Conservation (phyloP, 1,140 invertebrate species). For the Arctopsyche grandis region DNA sequence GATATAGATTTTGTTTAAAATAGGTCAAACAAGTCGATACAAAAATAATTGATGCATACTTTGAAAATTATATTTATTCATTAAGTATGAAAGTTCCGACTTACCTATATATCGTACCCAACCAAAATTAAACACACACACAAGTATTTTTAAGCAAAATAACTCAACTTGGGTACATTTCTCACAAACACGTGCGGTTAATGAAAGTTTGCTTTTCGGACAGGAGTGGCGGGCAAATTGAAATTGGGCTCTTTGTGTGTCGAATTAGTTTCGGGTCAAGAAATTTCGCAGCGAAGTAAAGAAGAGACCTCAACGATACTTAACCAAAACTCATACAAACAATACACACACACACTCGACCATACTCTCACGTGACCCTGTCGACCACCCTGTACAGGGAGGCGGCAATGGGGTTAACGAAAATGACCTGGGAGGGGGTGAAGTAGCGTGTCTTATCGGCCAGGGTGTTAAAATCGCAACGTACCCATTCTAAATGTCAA, state of each 20-base stretch:
- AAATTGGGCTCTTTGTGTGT: not conserved
- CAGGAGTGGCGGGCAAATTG: not conserved
- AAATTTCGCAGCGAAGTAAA: not conserved
- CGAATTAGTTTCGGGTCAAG: slow-evolving; percentile 7
- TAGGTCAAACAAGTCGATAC: too few relatives aligned
- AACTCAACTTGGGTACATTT: too few relatives aligned
- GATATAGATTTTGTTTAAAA: too few relatives aligned
- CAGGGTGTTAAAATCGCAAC: not conserved
- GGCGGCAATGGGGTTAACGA: too few relatives aligned
- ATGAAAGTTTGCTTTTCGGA: not conserved
- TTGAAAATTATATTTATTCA: too few relatives aligned
- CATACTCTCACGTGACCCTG: not conserved
- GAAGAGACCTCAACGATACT: not conserved
- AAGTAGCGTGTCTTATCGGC: not conserved
- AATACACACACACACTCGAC: not conserved
- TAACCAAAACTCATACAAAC: too few relatives aligned
- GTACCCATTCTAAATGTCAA: not conserved
- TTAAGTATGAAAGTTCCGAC: too few relatives aligned
- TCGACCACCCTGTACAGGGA: not conserved
- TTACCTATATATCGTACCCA: too few relatives aligned
- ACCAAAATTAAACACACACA: too few relatives aligned
- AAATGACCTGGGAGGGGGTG: not conserved
- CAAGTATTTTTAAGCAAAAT: too few relatives aligned
- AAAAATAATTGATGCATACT: too few relatives aligned
- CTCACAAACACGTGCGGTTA: too few relatives aligned